A percentile compares a stretch with the other conserved stretches of the same genome.
phyloP scores from a whole-genome alignment of 2,113 vertebrate genomes.

The Rhodinocichla rosea region DNA sequence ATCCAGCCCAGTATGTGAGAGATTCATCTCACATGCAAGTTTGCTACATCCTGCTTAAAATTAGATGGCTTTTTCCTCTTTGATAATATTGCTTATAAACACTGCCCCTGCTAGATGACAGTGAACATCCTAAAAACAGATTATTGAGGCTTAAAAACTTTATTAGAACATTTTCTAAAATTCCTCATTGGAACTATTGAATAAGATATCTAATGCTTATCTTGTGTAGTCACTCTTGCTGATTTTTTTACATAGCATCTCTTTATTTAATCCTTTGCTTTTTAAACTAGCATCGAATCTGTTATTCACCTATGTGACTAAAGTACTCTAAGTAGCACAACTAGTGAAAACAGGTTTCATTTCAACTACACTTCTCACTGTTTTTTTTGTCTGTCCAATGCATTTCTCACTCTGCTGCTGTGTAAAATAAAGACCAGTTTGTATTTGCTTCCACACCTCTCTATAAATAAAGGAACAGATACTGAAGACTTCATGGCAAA shows the following conservation, averaged over 20 bases:
- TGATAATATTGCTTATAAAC: not conserved
- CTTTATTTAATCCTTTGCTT: not conserved
- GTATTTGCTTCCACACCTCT: not conserved
- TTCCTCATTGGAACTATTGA: not conserved
- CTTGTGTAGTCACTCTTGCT: not conserved
- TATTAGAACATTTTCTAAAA: not conserved
- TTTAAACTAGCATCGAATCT: not conserved
- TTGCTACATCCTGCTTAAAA: not conserved
- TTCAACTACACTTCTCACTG: not conserved
- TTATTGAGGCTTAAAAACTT: not conserved
- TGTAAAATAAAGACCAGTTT: not conserved
- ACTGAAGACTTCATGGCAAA: not conserved
- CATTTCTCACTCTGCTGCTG: not conserved
- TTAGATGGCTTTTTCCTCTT: not conserved
- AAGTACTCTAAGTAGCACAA: not conserved
- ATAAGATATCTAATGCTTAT: not conserved
- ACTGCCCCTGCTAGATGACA: not conserved
- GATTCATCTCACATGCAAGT: not conserved
- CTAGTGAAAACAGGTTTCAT: not conserved
- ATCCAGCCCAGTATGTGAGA: not conserved
- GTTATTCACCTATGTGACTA: not conserved
- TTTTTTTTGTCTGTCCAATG: not conserved
- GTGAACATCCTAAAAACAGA: not conserved
- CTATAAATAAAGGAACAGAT: not conserved
- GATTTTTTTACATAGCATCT: not conserved